Evolutionary conservation across 2,888 invertebrate species (phyloP).

Genomic region (Geophilus truncorum): DNA sequence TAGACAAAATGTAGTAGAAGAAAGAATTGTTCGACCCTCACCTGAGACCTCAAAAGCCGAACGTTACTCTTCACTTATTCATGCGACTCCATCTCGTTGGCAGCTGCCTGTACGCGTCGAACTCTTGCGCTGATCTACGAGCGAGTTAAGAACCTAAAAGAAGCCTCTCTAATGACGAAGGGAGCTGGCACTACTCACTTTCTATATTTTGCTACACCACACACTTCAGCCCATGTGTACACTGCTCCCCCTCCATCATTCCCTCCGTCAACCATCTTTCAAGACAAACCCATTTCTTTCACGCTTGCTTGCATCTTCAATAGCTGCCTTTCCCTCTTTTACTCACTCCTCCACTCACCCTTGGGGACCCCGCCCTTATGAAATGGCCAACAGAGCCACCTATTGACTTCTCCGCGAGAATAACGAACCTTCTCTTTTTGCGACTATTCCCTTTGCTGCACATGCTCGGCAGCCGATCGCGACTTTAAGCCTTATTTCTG

Average conservation of each 20-base stretch:
- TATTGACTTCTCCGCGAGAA: not conserved
- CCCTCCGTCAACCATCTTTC: not conserved
- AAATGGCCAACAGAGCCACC: not conserved
- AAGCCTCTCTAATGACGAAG: not conserved
- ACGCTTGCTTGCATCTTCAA: not conserved
- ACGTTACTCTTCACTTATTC: not conserved
- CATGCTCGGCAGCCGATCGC: not conserved
- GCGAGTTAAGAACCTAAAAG: not conserved
- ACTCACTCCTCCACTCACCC: not conserved
- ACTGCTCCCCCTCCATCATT: too few relatives aligned
- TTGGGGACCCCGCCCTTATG: not conserved
- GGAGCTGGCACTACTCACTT: not conserved
- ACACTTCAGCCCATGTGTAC: not conserved
- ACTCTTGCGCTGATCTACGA: not conserved
- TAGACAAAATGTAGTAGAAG: too few relatives aligned
- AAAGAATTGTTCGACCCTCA: too few relatives aligned
- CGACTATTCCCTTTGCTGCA: not conserved
- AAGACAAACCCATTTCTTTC: not conserved
- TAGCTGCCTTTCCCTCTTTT: not conserved
- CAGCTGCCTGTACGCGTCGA: not conserved
- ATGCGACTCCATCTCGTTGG: not conserved
- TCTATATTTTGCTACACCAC: not conserved
- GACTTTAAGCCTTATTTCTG: not conserved
- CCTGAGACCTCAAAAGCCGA: not conserved
- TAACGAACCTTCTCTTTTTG: not conserved